Evolutionary conservation across 2,113 vertebrate species (phyloP), one percentile per base, ranked within the genome.

Genomic region (Dipodomys ordii): DNA sequence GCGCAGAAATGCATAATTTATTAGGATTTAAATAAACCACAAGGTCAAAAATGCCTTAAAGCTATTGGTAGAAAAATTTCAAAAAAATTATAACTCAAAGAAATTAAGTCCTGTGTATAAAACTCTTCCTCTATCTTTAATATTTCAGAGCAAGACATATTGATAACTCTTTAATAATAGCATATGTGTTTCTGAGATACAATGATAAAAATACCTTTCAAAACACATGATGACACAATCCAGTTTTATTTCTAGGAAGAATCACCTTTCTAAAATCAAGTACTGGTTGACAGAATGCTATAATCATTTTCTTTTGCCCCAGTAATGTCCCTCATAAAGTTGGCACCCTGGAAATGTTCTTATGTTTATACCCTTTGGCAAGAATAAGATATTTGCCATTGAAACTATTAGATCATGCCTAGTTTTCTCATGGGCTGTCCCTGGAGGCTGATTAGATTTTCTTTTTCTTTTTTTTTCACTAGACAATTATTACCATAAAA

Each of bases 1-100:
- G 98, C 98, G 98, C 97, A 98, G 97, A 97, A 95, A 98, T 99
- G 96, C 96, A 98, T 99, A 98, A 99, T 99, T 99, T 82, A 99
- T 97, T 83, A 96, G 89, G 32, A 97, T 98, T 99, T 99, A 97
- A 99, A 99, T 99, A 98, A 99, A 98, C 98, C 94, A 97, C 96
- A 96, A 74, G 95, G 94, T 89, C 79, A 96, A 90, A 93, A 98
- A 97, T 85, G 92, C 97, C 98, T 97, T 98, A 92, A 97, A 96
- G 96, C 80, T 91, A 92, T n/a, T 46, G 64, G 91, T 60, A 93
- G 53, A 77, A 95, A 95, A 80, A 91, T 80, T 57, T 57, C 53
- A 92, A 0, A 62, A 97, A 94, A 96, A 64, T 93, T 92, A 87
- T 95, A 94, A 97, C 76, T 97, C 90, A 89, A 16, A 15, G 25